Evolutionary conservation across 2,888 invertebrate species (phyloP).

Genomic region (Limnephilus marmoratus): DNA sequence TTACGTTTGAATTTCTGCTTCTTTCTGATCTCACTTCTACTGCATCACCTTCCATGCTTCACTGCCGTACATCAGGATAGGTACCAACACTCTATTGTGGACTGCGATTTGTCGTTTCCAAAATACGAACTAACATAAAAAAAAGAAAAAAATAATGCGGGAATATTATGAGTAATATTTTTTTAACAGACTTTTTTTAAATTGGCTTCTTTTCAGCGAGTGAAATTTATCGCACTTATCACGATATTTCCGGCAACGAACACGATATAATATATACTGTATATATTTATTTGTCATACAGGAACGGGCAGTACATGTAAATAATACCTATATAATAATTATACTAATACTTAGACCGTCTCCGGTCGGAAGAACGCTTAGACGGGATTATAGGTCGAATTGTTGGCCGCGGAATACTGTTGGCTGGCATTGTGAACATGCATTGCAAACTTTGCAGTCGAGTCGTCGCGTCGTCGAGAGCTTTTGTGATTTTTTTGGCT

Average conservation of each 20-base stretch:
- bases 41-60: too few species aligned
- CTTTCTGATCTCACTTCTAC: too few species aligned
- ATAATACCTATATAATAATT: background rate
- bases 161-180: too few species aligned
- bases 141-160: too few species aligned
- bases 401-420: background rate
- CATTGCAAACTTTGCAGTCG: background rate
- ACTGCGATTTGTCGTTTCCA: too few species aligned
- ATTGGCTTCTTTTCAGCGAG: background rate
- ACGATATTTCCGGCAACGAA: slow-evolving; percentile 11
- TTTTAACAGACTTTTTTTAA: background rate
- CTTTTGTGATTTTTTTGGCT: background rate
- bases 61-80: too few species aligned
- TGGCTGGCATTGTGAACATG: background rate
- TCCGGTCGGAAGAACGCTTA: background rate
- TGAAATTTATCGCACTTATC: background rate
- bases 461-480: background rate
- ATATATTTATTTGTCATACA: background rate
- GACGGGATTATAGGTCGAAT: slow-evolving; percentile 14
- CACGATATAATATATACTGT: background rate
- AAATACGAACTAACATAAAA: too few species aligned
- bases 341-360: background rate
- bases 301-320: background rate
- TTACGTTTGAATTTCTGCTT: too few species aligned
- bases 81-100: too few species aligned